These are phyloP conservation scores for Scarus forsteni DNA, from an alignment of 2,797 vertebrate species.

Conservation along the genomic window DNA sequence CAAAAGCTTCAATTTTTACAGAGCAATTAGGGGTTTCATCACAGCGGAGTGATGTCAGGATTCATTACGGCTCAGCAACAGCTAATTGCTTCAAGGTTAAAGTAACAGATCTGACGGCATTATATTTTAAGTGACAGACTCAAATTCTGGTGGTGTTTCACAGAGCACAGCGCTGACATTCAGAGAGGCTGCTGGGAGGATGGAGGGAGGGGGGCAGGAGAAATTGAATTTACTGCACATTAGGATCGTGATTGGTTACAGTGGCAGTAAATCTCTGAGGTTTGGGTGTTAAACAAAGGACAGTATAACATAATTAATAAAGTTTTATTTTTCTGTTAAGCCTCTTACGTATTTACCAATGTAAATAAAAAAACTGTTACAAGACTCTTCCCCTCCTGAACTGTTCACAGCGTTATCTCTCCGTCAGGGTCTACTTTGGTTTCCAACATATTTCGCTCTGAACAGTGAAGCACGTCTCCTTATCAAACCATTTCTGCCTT, in stretches of 20 bases:
- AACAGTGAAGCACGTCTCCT: not conserved
- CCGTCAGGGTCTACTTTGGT: conserved; percentile 15
- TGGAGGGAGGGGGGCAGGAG: conserved; percentile 23
- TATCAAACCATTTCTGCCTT: not conserved
- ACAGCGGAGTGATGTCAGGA: conserved; percentile 86
- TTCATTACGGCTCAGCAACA: conserved; percentile 87
- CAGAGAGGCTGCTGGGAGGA: conserved; percentile 58
- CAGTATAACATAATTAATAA: conserved; percentile 1
- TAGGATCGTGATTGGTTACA: conserved; percentile 61
- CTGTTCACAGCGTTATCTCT: conserved; percentile 29
- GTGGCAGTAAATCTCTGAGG: conserved; percentile 42
- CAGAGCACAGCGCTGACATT: conserved; percentile 76
- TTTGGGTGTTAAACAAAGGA: conserved; percentile 56
- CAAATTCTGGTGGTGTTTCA: conserved; percentile 77
- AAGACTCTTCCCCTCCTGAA: conserved; percentile 32
- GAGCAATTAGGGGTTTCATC: conserved; percentile 90
- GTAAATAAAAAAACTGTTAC: conserved; percentile 34
- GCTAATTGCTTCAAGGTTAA: conserved; percentile 91
- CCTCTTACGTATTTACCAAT: conserved; percentile 36
- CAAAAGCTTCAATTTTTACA: conserved; percentile 87
- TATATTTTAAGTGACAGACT: conserved; percentile 90
- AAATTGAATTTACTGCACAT: conserved; percentile 71
- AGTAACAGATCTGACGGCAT: conserved; percentile 89
- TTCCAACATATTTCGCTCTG: not conserved
- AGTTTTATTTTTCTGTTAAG: no score